A percentile compares a stretch with the other conserved stretches of the same genome.
phyloP scores from a whole-genome alignment of 1,140 invertebrate species.

The Leptonema lineaticorne region DNA sequence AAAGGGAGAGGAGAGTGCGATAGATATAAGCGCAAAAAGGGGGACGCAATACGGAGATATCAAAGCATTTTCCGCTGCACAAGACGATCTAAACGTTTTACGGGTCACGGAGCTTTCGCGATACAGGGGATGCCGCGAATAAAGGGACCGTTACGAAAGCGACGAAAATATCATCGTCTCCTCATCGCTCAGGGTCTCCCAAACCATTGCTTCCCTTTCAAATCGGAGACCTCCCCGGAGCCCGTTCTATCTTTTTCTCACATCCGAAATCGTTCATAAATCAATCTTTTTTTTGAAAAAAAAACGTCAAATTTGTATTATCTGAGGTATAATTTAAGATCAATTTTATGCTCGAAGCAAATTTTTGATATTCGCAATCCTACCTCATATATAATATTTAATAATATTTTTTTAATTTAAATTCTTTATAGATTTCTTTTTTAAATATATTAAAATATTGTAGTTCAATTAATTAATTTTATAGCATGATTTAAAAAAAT shows the following conservation, averaged over 20 bases:
- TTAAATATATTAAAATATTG: too few relatives aligned
- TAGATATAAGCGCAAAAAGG: too few relatives aligned
- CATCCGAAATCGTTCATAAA: slow-evolving; percentile 4
- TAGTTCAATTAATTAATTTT: too few relatives aligned
- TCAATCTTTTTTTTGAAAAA: slow-evolving; percentile 8
- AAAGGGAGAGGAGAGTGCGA: background rate
- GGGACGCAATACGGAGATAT: too few relatives aligned
- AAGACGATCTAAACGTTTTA: slow-evolving; percentile 8
- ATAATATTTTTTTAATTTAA: too few relatives aligned
- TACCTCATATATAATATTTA: too few relatives aligned
- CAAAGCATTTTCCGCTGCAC: slow-evolving; percentile 17
- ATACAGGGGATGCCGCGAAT: slow-evolving; percentile 1
- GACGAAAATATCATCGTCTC: slow-evolving; percentile 8
- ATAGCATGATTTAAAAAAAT: too few relatives aligned
- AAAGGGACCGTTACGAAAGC: background rate
- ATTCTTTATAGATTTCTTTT: too few relatives aligned
- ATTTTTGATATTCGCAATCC: background rate
- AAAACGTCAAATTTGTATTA: slow-evolving; percentile 5
- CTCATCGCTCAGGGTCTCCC: too few relatives aligned
- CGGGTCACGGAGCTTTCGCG: slow-evolving; percentile 12
- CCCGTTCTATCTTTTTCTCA: background rate
- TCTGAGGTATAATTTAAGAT: background rate
- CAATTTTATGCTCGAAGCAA: background rate
- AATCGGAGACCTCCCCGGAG: too few relatives aligned
- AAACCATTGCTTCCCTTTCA: background rate